Conservation (phyloP, 2,888 invertebrate species). For the Tenthredo notha region DNA sequence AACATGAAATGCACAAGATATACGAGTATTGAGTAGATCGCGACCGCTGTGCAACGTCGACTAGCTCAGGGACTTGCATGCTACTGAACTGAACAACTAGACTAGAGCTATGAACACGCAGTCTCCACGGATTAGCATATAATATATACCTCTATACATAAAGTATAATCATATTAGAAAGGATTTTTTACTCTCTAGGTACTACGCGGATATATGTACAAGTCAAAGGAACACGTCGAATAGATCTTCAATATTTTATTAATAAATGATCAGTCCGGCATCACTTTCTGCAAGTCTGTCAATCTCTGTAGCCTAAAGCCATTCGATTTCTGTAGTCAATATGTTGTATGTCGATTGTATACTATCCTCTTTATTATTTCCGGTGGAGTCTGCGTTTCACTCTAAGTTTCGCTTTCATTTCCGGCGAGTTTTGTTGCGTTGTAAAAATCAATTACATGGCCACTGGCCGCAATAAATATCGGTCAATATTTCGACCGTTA, state of each 20-base stretch:
- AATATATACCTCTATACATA: slow-evolving; percentile 13
- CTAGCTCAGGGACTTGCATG: slow-evolving; percentile 37
- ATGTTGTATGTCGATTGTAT: neutral
- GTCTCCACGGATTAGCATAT: slow-evolving; percentile 45
- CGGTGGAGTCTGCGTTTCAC: slow-evolving; percentile 29
- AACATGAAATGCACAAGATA: slow-evolving; percentile 30
- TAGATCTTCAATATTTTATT: slow-evolving; percentile 2
- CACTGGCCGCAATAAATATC: neutral
- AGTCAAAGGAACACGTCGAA: neutral
- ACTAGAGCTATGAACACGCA: slow-evolving; percentile 40
- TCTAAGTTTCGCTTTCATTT: slow-evolving; percentile 46
- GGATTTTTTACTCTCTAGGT: slow-evolving; percentile 18
- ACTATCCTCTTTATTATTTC: slow-evolving; percentile 35
- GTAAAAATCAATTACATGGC: slow-evolving; percentile 29
- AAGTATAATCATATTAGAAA: slow-evolving; percentile 45
- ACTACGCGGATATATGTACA: neutral
- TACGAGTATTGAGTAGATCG: slow-evolving; percentile 34
- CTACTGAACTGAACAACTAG: slow-evolving; percentile 27
- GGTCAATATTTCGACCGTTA: slow-evolving; percentile 11
- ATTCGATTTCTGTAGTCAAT: neutral
- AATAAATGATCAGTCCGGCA: neutral
- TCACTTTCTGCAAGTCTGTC: slow-evolving; percentile 4
- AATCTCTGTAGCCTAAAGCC: slow-evolving; percentile 2
- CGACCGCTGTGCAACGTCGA: slow-evolving; percentile 43
- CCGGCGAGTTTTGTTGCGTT: slow-evolving; percentile 35